phyloP scores from a whole-genome alignment of 2,113 vertebrate genomes.

The Chaenocephalus aceratus region DNA sequence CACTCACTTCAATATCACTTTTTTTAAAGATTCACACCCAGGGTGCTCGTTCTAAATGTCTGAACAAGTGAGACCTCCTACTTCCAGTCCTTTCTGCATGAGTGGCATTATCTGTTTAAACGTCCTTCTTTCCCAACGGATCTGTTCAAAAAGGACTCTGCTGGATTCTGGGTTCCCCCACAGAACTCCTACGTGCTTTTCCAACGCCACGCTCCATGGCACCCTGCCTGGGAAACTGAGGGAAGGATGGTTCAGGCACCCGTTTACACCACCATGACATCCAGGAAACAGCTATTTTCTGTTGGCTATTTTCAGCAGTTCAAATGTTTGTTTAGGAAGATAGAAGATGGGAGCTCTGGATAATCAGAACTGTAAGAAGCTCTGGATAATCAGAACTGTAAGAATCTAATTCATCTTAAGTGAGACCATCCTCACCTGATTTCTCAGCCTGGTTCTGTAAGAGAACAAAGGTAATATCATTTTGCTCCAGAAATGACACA shows the following conservation, averaged over 20 bases:
- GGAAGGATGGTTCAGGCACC: slow-evolving; percentile 63
- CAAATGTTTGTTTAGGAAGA: slow-evolving; percentile 72
- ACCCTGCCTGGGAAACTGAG: slow-evolving; percentile 71
- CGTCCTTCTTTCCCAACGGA: slow-evolving; percentile 71
- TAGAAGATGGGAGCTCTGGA: slow-evolving; percentile 34
- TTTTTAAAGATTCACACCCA: slow-evolving; percentile 50
- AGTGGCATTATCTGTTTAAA: slow-evolving; percentile 80
- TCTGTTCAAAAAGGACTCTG: slow-evolving; percentile 68
- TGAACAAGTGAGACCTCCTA: slow-evolving; percentile 61
- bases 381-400: slow-evolving; percentile 42
- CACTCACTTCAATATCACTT: slow-evolving; percentile 9
- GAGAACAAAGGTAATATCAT: slow-evolving; percentile 34
- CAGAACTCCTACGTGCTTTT: slow-evolving; percentile 55
- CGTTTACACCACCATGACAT: slow-evolving; percentile 68
- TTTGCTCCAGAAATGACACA: slow-evolving; percentile 41
- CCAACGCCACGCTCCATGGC: slow-evolving; percentile 40
- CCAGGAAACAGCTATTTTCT: slow-evolving; percentile 75
- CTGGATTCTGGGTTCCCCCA: slow-evolving; percentile 54
- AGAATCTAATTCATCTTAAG: slow-evolving; percentile 47
- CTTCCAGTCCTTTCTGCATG: slow-evolving; percentile 75
- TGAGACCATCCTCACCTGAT: slow-evolving; percentile 39
- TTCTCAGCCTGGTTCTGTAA: slow-evolving; percentile 18
- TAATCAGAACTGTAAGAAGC: slow-evolving; percentile 31
- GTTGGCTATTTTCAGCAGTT: slow-evolving; percentile 73
- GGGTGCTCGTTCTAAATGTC: slow-evolving; percentile 53